phyloP scores from a whole-genome alignment of 1,140 invertebrate species.

The Campodea augens region DNA sequence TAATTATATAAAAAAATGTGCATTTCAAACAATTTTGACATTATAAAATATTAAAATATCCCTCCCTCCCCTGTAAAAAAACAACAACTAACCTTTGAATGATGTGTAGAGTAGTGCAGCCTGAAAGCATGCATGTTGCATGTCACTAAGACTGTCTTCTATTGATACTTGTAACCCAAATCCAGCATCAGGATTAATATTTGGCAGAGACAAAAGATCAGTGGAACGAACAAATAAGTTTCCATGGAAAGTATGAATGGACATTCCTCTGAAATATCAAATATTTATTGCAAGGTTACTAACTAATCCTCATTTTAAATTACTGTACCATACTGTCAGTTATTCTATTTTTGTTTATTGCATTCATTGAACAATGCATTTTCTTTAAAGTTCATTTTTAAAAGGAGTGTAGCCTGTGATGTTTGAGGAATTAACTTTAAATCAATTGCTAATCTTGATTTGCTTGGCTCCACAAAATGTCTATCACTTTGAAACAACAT shows the following conservation, averaged over 20 bases:
- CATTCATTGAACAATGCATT: too few relatives aligned
- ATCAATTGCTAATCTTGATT: too few relatives aligned
- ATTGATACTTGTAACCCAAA: conserved; percentile 95
- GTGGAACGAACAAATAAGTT: conserved; percentile 98
- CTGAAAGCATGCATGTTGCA: conserved; percentile 87
- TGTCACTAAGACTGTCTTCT: conserved; percentile 74
- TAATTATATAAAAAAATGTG: too few relatives aligned
- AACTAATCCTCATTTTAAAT: conserved; percentile 4
- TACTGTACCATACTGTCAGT: neutral
- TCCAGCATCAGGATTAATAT: conserved; percentile 93
- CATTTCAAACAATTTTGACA: too few relatives aligned
- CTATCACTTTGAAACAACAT: too few relatives aligned
- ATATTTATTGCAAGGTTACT: conserved; percentile 3
- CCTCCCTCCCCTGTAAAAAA: too few relatives aligned
- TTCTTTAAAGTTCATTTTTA: too few relatives aligned
- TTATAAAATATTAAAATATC: too few relatives aligned
- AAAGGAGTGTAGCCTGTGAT: too few relatives aligned
- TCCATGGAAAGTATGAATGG: conserved; percentile 96
- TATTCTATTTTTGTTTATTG: neutral
- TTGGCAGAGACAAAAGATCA: conserved; percentile 86
- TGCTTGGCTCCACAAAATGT: too few relatives aligned
- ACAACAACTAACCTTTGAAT: conserved; percentile 54
- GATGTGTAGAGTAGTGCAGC: conserved; percentile 94
- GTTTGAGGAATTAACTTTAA: too few relatives aligned
- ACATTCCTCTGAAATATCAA: conserved; percentile 44